phyloP scores from a whole-genome alignment of 2,888 invertebrate genomes.

The Arge pagana region DNA sequence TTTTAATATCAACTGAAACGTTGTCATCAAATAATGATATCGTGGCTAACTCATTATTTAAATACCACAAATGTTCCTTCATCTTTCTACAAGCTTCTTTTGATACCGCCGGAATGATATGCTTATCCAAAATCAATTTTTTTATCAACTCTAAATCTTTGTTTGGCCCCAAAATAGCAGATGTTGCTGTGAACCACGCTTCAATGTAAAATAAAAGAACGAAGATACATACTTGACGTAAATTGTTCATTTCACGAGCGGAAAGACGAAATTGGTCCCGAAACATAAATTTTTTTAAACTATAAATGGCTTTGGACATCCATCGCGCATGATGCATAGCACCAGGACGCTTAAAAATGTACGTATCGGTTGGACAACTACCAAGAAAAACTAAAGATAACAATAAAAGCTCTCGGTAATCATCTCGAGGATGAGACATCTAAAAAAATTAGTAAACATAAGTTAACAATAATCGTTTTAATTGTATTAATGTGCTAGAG shows the following conservation, averaged over 20 bases:
- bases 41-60: conserved; percentile 26
- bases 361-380: conserved; percentile 18
- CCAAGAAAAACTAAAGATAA: conserved; percentile 39
- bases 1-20: conserved; percentile 24
- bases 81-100: conserved; percentile 25
- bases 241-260: conserved; percentile 23
- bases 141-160: conserved; percentile 34
- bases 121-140: conserved; percentile 26
- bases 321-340: conserved; percentile 40
- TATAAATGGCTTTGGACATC: conserved; percentile 41
- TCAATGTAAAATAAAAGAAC: conserved; percentile 33
- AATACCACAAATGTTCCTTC: conserved; percentile 34
- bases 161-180: conserved; percentile 30
- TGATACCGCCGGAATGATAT: conserved; percentile 22
- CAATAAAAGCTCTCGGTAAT: conserved; percentile 36
- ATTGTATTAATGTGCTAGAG: neutral
- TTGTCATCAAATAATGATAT: conserved; percentile 31
- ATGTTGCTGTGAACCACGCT: conserved; percentile 31
- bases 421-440: conserved; percentile 31
- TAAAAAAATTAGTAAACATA: conserved; percentile 9
- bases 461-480: conserved; percentile 1
- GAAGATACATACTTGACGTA: conserved; percentile 36
- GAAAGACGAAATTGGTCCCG: conserved; percentile 31
- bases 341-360: conserved; percentile 30
- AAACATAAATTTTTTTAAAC: conserved; percentile 41